Conservation (phyloP, 2,797 vertebrate genomes). For the Botia almorhae region DNA sequence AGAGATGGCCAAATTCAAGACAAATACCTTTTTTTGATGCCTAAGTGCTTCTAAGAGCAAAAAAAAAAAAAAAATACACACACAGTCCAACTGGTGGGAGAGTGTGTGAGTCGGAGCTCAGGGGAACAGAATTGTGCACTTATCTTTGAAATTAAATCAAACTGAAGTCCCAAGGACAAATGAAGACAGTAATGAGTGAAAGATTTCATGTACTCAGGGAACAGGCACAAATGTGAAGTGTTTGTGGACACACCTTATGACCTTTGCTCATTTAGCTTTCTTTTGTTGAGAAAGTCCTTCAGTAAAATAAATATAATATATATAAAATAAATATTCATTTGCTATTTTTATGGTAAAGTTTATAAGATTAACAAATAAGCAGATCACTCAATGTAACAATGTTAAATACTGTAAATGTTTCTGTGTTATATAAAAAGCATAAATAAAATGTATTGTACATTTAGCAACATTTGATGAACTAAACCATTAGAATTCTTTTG, state of each 20-base stretch:
- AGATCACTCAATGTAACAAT: conserved; percentile 44
- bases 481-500: conserved; percentile 53
- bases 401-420: conserved; percentile 2
- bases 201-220: conserved; percentile 47
- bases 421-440: conserved; percentile 47
- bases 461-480: conserved; percentile 47
- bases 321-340: conserved; percentile 13
- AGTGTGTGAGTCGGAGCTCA: conserved; percentile 27
- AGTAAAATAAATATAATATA: too few species aligned
- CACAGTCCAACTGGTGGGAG: conserved; percentile 50
- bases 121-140: conserved; percentile 46
- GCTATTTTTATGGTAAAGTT: conserved; percentile 17
- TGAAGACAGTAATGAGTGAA: conserved; percentile 54
- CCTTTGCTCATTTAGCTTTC: conserved; percentile 25
- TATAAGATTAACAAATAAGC: conserved; percentile 26
- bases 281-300: conserved; percentile 10
- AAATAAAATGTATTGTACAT: neutral
- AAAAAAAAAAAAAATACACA: conserved; percentile 31
- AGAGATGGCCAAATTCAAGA: conserved; percentile 60
- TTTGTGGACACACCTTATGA: conserved; percentile 40
- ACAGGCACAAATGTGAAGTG: conserved; percentile 51
- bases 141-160: conserved; percentile 64
- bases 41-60: conserved; percentile 58
- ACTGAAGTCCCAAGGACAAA: conserved; percentile 55
- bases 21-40: conserved; percentile 59